Evolutionary conservation across 92 coral and sea anemone species (phyloP).

Genomic region (Epizoanthus rinbou): DNA sequence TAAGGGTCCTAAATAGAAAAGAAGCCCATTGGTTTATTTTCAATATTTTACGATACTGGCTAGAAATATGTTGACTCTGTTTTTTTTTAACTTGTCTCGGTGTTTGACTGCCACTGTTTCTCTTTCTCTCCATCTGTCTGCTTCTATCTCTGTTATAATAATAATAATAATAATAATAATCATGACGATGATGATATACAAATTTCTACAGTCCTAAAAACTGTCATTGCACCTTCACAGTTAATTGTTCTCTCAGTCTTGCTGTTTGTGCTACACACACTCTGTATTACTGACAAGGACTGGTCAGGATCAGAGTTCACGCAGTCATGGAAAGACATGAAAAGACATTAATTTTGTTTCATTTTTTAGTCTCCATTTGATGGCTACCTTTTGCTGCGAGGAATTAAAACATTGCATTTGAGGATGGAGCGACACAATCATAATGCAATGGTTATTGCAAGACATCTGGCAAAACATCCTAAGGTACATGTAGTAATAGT

Average conservation of each 20-base stretch:
- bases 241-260: too few relatives aligned
- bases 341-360: too few relatives aligned
- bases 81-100: neutral
- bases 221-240: too few relatives aligned
- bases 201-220: too few relatives aligned
- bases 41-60: too few relatives aligned
- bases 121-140: too few relatives aligned
- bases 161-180: too few relatives aligned
- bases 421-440: constrained; percentile 83
- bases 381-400: constrained; percentile 73
- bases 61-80: neutral
- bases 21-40: neutral
- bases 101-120: too few relatives aligned
- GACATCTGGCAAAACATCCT: constrained; percentile 67
- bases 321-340: too few relatives aligned
- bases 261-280: neutral
- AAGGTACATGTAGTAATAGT: constrained; percentile 51
- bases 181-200: too few relatives aligned
- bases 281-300: neutral
- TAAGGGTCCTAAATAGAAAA: neutral
- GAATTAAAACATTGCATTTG: constrained; percentile 75
- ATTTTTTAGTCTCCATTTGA: constrained; percentile 79
- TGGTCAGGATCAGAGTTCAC: too few relatives aligned
- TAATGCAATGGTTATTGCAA: constrained; percentile 79
- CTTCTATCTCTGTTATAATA: too few relatives aligned